Evolutionary conservation across 1,140 invertebrate genomes (phyloP).

Genomic region (Vanessa atalanta): DNA sequence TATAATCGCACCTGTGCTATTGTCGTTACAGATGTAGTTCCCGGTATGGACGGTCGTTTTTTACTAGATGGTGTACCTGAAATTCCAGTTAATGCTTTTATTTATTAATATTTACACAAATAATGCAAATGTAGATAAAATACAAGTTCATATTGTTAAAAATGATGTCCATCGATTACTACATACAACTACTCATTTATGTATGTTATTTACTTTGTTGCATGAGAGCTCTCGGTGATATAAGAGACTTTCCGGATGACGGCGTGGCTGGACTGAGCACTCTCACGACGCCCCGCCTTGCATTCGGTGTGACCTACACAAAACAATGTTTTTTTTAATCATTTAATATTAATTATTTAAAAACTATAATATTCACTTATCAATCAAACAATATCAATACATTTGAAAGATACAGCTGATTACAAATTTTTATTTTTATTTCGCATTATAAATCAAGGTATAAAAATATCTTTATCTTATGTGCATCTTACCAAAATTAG

Average conservation of each 20-base stretch:
- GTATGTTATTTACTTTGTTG: conserved; percentile 53
- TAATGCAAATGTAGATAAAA: background rate
- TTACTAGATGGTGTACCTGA: conserved; percentile 54
- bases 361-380: no score
- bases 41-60: conserved; percentile 53
- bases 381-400: no score
- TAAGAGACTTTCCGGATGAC: conserved; percentile 70
- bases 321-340: conserved; percentile 4
- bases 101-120: no score
- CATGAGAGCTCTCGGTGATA: conserved; percentile 69
- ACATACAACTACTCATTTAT: background rate
- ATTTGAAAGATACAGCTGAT: no score
- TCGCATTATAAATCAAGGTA: no score
- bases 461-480: no score
- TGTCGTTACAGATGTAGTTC: conserved; percentile 55
- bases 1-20: conserved; percentile 54
- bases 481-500: no score
- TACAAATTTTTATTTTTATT: no score
- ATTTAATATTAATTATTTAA: no score
- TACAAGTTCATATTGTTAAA: background rate
- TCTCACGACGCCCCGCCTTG: conserved; percentile 63
- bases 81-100: conserved; percentile 10
- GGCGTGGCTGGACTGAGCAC: conserved; percentile 71
- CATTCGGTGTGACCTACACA: conserved; percentile 48
- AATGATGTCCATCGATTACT: background rate